Conservation (phyloP, 2,888 invertebrate genomes). For the Stictocephala bisonia region DNA sequence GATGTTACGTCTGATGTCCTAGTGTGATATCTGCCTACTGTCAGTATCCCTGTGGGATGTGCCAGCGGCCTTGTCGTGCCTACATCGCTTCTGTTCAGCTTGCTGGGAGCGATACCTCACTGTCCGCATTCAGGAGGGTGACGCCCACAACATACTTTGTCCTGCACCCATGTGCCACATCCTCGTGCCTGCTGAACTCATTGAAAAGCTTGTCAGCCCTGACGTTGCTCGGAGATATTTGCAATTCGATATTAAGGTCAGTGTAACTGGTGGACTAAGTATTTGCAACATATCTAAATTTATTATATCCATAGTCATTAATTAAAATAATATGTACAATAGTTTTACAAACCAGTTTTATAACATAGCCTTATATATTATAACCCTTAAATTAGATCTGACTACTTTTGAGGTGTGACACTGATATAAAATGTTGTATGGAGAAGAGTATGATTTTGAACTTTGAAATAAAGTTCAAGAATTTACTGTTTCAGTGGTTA, state of each 20-base stretch:
- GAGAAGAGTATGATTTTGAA: too few species aligned
- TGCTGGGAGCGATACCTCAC: conserved; percentile 77
- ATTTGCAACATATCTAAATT: too few species aligned
- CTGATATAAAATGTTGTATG: too few species aligned
- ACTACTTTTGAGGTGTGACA: too few species aligned
- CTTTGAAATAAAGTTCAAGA: too few species aligned
- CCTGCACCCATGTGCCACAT: conserved; percentile 74
- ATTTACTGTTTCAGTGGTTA: too few species aligned
- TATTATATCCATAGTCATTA: too few species aligned
- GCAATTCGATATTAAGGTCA: conserved; percentile 76
- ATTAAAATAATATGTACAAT: too few species aligned
- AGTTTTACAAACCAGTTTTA: too few species aligned
- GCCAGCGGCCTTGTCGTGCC: conserved; percentile 71
- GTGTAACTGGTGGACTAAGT: too few species aligned
- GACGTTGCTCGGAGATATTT: conserved; percentile 74
- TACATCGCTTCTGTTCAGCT: conserved; percentile 72
- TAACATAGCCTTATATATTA: too few species aligned
- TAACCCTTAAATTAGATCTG: too few species aligned
- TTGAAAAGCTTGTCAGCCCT: conserved; percentile 74
- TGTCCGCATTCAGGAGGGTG: conserved; percentile 67
- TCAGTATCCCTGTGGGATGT: conserved; percentile 71
- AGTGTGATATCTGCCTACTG: conserved; percentile 47
- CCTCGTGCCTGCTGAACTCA: conserved; percentile 74
- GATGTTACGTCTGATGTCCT: neutral
- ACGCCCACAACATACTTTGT: conserved; percentile 74